Conservation (phyloP, 2,797 vertebrate genomes). For the Caiman crocodilus region DNA sequence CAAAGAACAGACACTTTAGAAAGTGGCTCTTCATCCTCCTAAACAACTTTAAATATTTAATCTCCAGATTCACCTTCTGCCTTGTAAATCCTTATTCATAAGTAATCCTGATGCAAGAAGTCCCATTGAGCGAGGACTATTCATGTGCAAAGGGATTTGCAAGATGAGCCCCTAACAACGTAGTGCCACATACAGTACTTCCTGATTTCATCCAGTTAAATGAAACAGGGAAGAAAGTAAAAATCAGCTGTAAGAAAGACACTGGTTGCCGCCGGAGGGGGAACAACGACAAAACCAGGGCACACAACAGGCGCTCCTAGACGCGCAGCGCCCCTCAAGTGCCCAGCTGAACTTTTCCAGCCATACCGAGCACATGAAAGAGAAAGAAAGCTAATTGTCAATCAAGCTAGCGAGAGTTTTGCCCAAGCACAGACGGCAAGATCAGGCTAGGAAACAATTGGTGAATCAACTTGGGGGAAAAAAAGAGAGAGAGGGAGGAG, state of each 20-base stretch:
- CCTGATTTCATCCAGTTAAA: not conserved
- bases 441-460: slow-evolving; percentile 25
- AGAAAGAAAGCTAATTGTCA: not conserved
- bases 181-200: not conserved
- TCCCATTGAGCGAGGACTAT: not conserved
- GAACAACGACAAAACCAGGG: not conserved
- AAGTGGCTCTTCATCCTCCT: not conserved
- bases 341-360: not conserved
- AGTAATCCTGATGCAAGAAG: slow-evolving; percentile 27
- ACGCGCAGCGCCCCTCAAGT: not conserved
- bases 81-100: slow-evolving; percentile 19
- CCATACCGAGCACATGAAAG: not conserved
- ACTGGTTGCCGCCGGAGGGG: not conserved
- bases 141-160: not conserved
- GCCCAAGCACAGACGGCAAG: not conserved
- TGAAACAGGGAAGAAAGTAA: not conserved
- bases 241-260: slow-evolving; percentile 31
- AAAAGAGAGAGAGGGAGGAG: not conserved
- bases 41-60: not conserved
- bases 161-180: not conserved
- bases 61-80: slow-evolving; percentile 26
- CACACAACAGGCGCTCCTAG: not conserved
- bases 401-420: slow-evolving; percentile 1
- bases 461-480: not conserved
- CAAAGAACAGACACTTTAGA: not conserved